Base-by-base conservation (phyloP, 2,888 invertebrate genomes). In the Meiosimyza decipiens region DNA sequence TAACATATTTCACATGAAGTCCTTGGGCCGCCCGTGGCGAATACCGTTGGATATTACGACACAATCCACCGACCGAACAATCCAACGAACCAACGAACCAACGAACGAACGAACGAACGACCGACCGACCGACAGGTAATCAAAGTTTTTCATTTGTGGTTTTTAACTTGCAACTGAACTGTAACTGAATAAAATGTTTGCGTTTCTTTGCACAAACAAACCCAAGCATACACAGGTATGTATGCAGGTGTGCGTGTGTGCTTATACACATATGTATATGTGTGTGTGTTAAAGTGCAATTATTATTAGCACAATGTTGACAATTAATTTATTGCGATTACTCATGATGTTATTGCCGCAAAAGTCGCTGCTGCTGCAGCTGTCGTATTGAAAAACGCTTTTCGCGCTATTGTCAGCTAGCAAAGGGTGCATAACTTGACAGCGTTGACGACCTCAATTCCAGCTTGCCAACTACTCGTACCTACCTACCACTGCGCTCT, bases 251-350 rank as follows among this genome's bases (percentile, higher is more conserved):
- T 71, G 71, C 52, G 77, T 67, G 62, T 66, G 71, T 66, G 64
- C 60, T 28, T 28, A 28, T 4, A 28, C 28, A 28, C 28, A 28
- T 28, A 3, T 3, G 57, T 60, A 22, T 64, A 28, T 22, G 60
- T 33, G 57, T 60, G 72, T 72, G 67, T 73, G 73, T 73, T 74
- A 71, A 75, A 69, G 66, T 65, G 76, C 74, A 76, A 75, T 76
- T 77, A 76, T 76, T 75, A 76, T 75, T 75, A 67, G 76, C 76
- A 72, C 72, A 83, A 82, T 83, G 84, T 84, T 84, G 84, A 84
- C 84, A 84, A 84, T 83, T 84, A 83, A 84, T 84, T 84, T 84
- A 84, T 84, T 81, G 81, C 83, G 81, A 83, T 83, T 83, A 83
- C 84, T 84, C 85, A 84, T 83, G 83, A 67, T 54, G 59, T 63